Evolutionary conservation across 2,113 vertebrate species (phyloP), one percentile per base, ranked within the genome.

Genomic region (Saccopteryx bilineata): DNA sequence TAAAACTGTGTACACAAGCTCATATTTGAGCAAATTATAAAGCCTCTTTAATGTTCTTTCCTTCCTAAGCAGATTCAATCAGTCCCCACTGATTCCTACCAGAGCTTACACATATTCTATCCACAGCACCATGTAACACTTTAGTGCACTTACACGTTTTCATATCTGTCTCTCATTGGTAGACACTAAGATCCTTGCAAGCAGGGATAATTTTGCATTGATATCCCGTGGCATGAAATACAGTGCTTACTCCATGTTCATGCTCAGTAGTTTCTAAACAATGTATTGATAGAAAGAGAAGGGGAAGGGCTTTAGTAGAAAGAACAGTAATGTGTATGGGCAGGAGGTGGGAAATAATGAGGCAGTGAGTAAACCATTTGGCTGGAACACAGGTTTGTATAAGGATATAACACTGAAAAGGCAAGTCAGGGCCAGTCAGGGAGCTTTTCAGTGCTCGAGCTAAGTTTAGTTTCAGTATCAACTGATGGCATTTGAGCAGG

Each of bases 391-490:
- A 90, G 12, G 13, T 93, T 96, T 75, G 31, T 63, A 48, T 75
- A 89, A 94, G 90, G 58, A 85, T 92, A 50, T 60, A 94, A 58
- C n/a, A 63, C 0, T 90, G 54, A 31, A 65, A 96, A 93, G n/a
- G 56, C 39, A 81, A 33, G 63, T 85, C 61, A 87, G 46, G 23
- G 72, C 66, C 80, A 94, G 21, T 76, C 19, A 46, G 15, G 21
- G 9, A 28, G 28, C 14, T 91, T 91, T 84, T 88, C 60, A 85
- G 56, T 75, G 78, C 6, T 2, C 9, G 80, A 23, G 54, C 52
- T 88, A 79, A 82, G n/a, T 94, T 93, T 93, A 85, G 71, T 86
- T 93, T 96, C 10, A 50, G 75, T 14, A 78, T 68, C 68, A 71
- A 46, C 28, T 84, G 14, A 91, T 71, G 66, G 28, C 7, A 33